A percentile compares a stretch with the other conserved stretches of the same genome.
These are phyloP conservation scores for Trissolcus basalis DNA, from an alignment of 1,140 invertebrate species.

Conservation along the genomic window DNA sequence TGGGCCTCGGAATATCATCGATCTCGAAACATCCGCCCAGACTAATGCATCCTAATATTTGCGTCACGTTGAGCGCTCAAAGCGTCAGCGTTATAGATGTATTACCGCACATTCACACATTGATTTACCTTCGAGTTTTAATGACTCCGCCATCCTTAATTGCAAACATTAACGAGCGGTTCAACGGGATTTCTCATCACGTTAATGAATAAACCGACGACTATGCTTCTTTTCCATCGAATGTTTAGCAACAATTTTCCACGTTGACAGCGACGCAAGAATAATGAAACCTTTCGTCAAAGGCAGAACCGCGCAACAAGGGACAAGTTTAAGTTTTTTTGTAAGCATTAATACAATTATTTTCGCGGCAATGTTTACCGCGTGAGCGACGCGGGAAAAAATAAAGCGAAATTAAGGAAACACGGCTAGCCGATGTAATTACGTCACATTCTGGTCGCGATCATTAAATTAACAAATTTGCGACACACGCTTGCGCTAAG, in stretches of 20 bases:
- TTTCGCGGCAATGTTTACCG: slow-evolving; percentile 12
- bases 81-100: slow-evolving; percentile 55
- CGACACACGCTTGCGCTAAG: slow-evolving; percentile 4
- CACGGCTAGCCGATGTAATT: slow-evolving; percentile 29
- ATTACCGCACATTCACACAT: slow-evolving; percentile 60
- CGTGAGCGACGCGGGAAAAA: slow-evolving; percentile 14
- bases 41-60: slow-evolving; percentile 55
- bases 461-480: slow-evolving; percentile 41
- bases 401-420: slow-evolving; percentile 43
- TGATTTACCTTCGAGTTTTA: slow-evolving; percentile 66
- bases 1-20: slow-evolving; percentile 15
- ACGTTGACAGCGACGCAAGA: slow-evolving; percentile 43
- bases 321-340: slow-evolving; percentile 34
- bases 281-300: slow-evolving; percentile 54
- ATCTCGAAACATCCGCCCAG: slow-evolving; percentile 21
- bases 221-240: slow-evolving; percentile 54
- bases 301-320: slow-evolving; percentile 28
- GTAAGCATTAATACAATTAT: slow-evolving; percentile 35
- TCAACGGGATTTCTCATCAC: slow-evolving; percentile 59
- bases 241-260: slow-evolving; percentile 57
- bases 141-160: slow-evolving; percentile 63
- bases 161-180: slow-evolving; percentile 68
- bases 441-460: slow-evolving; percentile 30
- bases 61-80: slow-evolving; percentile 51
- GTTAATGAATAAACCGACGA: slow-evolving; percentile 66